Evolutionary conservation across 2,113 vertebrate genomes (phyloP), one percentile per base, ranked within the genome.

Genomic region (Ctenomys sociabilis): DNA sequence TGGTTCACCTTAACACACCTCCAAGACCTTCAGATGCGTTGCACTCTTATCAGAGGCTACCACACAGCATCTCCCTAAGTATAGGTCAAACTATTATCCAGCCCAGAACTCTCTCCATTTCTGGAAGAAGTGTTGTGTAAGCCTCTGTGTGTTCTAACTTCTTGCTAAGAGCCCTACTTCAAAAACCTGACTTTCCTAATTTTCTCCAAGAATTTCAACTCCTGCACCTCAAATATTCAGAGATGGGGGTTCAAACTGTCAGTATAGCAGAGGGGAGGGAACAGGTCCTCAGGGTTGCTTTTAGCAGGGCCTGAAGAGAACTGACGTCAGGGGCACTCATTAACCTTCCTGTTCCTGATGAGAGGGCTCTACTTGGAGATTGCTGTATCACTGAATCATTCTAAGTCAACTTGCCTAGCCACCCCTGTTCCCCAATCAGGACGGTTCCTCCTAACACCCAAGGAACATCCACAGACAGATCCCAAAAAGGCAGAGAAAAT

Each of bases 391-490:
- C 64, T 1, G 16, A 91, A n/a, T 80, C 30, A 57, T 81, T 59
- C 54, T 49, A 21, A 80, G 5, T 52, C 28, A 43, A 40, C 59
- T 72, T 12, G 59, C 90, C 28, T 0, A 86, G 80, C 93, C 63
- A 87, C 81, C 91, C 83, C 80, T 85, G 72, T 61, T 92, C 81
- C 90, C 72, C 83, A 92, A 73, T 68, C 72, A 84, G 93, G 80
- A 49, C 59, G 37, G 78, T 80, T 91, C 91, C 85, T 63, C 35
- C 59, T 37, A 90, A 90, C 54, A 54, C 32, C 32, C 45, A 72
- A 26, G 26, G 64, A 83, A 75, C 82, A 73, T 61, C 21, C 26
- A 86, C 7, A 93, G 26, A 59, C 9, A 40, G 35, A 73, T 72
- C 40, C 73, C 14, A 52, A 68, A 92, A 88, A 78, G 45, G 59